A percentile compares a stretch with the other conserved stretches of the same genome.
These are phyloP conservation scores for Chloroceryle aenea DNA, from an alignment of 2,113 vertebrate genomes.

Conservation along the genomic window DNA sequence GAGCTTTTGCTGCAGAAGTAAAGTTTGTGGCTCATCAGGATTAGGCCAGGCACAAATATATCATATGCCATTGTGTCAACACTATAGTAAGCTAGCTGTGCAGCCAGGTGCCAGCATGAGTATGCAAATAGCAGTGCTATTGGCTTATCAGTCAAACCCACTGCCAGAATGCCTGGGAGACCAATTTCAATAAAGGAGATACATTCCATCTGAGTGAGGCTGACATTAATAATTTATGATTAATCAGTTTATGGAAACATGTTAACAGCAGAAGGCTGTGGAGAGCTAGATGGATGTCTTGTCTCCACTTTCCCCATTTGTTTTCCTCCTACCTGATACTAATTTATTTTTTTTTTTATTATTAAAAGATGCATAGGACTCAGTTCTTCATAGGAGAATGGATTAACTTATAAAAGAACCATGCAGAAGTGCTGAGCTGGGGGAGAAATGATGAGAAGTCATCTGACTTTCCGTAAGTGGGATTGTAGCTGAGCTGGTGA, in stretches of 20 bases:
- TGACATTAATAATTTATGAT: constrained; percentile 75
- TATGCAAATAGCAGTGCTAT: constrained; percentile 59
- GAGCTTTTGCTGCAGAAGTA: not conserved
- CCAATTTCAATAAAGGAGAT: constrained; percentile 61
- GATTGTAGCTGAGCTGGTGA: not conserved
- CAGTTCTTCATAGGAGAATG: not conserved
- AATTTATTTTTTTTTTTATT: constrained; percentile 1
- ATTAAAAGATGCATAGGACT: not conserved
- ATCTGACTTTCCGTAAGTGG: not conserved
- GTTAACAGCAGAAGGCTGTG: constrained; percentile 43
- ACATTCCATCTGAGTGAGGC: not conserved
- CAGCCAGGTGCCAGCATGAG: constrained; percentile 16
- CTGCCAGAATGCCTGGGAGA: constrained; percentile 36
- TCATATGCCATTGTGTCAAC: constrained; percentile 26
- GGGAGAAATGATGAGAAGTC: not conserved
- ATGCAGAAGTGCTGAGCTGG: not conserved
- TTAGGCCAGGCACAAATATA: constrained; percentile 41
- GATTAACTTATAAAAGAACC: not conserved
- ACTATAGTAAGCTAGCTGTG: not conserved
- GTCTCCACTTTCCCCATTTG: not conserved
- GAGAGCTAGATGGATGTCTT: constrained; percentile 43
- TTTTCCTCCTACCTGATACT: constrained; percentile 10
- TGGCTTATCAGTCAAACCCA: constrained; percentile 65
- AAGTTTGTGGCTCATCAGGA: constrained; percentile 35
- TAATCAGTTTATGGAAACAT: constrained; percentile 67